Evolutionary conservation across 2,888 invertebrate genomes (phyloP).

Genomic region (Acleris emargana): DNA sequence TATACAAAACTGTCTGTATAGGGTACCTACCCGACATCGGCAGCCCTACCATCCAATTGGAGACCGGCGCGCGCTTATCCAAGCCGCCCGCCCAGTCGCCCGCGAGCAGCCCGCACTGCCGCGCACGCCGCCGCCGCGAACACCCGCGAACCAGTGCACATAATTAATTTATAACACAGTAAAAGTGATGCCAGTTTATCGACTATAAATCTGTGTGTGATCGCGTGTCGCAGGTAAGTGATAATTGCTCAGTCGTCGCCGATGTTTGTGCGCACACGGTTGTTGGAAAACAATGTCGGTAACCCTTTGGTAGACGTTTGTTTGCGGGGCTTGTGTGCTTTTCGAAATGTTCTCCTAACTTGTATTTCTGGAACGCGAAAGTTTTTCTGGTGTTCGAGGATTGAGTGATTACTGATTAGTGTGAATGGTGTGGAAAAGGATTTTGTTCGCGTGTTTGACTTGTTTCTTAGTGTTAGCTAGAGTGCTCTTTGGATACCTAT

Average conservation of each 20-base stretch:
- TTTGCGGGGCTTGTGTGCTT: conserved; percentile 52
- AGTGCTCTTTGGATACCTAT: too few relatives aligned
- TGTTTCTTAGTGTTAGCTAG: too few relatives aligned
- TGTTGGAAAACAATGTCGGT: conserved; percentile 57
- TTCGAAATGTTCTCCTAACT: neutral
- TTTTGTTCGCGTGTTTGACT: too few relatives aligned
- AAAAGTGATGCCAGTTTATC: conserved; percentile 82
- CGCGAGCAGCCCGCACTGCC: conserved; percentile 55
- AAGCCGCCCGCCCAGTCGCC: conserved; percentile 70
- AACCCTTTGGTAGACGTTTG: conserved; percentile 60
- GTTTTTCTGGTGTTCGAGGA: too few relatives aligned
- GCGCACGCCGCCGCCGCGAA: conserved; percentile 66
- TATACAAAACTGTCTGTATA: neutral
- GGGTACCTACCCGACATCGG: neutral
- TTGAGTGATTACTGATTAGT: too few relatives aligned
- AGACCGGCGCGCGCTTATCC: conserved; percentile 61
- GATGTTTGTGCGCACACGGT: conserved; percentile 74
- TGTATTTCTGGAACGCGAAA: conserved; percentile 7
- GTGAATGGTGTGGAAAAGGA: too few relatives aligned
- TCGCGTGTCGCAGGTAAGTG: conserved; percentile 82
- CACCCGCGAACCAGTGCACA: conserved; percentile 73
- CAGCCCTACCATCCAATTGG: conserved; percentile 15
- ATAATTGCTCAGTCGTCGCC: conserved; percentile 77
- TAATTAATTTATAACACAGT: conserved; percentile 80
- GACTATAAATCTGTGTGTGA: conserved; percentile 81